phyloP scores from a whole-genome alignment of 1,140 invertebrate genomes.

The Drosophila watanabei region DNA sequence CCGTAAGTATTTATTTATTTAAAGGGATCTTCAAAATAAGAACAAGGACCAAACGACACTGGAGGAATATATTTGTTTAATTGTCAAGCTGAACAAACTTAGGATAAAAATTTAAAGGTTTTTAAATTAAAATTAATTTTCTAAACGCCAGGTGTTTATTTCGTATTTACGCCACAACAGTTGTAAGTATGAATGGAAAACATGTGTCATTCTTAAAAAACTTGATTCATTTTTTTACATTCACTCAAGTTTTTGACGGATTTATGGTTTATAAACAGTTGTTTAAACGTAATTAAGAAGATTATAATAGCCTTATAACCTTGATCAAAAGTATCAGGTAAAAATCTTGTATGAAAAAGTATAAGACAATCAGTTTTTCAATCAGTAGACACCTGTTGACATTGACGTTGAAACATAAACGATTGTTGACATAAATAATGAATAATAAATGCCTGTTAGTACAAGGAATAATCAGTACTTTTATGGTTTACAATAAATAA shows the following conservation, averaged over 20 bases:
- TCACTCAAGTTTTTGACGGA: neutral
- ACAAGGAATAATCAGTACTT: neutral
- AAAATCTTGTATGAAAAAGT: neutral
- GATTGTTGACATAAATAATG: neutral
- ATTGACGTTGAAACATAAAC: neutral
- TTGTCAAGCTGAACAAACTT: neutral
- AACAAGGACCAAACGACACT: neutral
- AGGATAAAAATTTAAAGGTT: too few relatives aligned
- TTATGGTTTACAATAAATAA: neutral
- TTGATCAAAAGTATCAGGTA: neutral
- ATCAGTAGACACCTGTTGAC: neutral
- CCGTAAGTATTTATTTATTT: conserved; percentile 33
- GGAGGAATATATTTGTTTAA: neutral
- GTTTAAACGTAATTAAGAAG: neutral
- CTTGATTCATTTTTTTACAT: neutral
- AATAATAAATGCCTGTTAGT: neutral
- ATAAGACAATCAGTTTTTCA: neutral
- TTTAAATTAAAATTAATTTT: neutral
- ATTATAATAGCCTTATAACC: neutral
- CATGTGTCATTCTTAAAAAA: neutral
- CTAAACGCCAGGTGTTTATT: neutral
- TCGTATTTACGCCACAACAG: neutral
- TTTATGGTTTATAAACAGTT: neutral
- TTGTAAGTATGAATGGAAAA: neutral
- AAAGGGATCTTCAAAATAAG: neutral